A percentile compares a stretch with the other conserved stretches of the same genome.
phyloP scores from a whole-genome alignment of 2,888 invertebrate species.

The Merodon equestris region DNA sequence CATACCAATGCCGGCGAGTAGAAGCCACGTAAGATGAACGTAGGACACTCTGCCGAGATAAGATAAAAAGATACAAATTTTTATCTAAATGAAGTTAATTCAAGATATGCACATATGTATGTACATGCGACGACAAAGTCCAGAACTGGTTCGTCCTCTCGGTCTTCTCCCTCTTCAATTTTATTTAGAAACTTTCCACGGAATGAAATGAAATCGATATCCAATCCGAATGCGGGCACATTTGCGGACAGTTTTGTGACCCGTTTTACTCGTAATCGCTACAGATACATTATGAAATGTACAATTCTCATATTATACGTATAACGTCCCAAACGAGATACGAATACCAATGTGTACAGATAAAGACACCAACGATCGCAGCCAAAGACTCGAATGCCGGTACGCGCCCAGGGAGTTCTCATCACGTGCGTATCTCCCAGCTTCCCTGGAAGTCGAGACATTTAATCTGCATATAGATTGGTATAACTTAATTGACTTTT shows the following conservation, averaged over 20 bases:
- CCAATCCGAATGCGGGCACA: background rate
- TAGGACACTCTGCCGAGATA: slow-evolving; percentile 19
- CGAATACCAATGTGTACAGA: background rate
- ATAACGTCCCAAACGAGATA: no score
- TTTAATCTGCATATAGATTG: slow-evolving; percentile 62
- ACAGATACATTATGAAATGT: slow-evolving; percentile 36
- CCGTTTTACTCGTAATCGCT: slow-evolving; percentile 42
- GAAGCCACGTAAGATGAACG: slow-evolving; percentile 6
- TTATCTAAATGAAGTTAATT: slow-evolving; percentile 60
- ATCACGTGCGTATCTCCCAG: slow-evolving; percentile 8
- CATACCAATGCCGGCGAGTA: slow-evolving; percentile 25
- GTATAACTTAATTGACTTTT: slow-evolving; percentile 52
- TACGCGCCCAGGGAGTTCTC: slow-evolving; percentile 24
- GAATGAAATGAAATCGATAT: slow-evolving; percentile 41
- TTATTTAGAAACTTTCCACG: slow-evolving; percentile 26
- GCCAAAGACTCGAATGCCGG: no score
- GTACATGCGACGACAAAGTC: slow-evolving; percentile 38
- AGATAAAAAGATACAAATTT: slow-evolving; percentile 59
- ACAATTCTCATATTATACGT: slow-evolving; percentile 34
- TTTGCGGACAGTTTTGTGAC: slow-evolving; percentile 38
- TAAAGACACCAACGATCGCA: slow-evolving; percentile 1
- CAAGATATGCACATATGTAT: slow-evolving; percentile 12
- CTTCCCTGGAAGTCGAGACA: slow-evolving; percentile 51
- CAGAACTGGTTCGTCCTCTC: slow-evolving; percentile 51
- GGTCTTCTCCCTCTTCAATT: slow-evolving; percentile 2